Base-by-base conservation (phyloP, 2,113 vertebrate genomes). In the Alouatta palliata region DNA sequence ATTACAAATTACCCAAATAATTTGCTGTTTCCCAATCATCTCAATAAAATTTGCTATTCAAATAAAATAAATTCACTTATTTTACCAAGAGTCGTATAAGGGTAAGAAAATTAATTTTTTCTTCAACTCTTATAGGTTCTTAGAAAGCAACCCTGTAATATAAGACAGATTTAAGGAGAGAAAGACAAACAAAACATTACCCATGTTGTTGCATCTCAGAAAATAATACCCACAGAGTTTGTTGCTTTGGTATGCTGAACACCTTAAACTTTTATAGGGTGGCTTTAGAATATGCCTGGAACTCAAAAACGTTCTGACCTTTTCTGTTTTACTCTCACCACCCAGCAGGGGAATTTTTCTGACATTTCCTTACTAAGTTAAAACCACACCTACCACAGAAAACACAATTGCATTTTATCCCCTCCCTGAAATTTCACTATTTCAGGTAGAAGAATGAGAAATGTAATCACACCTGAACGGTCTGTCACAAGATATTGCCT, bases 1-100 rank as follows among this genome's bases (percentile, higher is more conserved):
- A 89, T 47, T 88, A 9, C 2, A 58, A 52, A 85, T 86, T 87
- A 54, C 2, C 30, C 6, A 80, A 70, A 54, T 19, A 11, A 52
- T 83, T 95, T 96, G 81, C 87, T 96, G 68, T 92, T 90, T 4
- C 43, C 14, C 68, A 94, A 25, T 86, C 1, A 79, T 73, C n/a
- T 4, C 35, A 75, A 73, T 82, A 25, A 88, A 87, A 81, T 58
- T 37, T 77, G 1, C 11, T 27, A 81, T 47, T 86, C 3, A 77
- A 68, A 82, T 96, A 87, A 86, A 79, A 94, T 80, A 12, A 91
- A 80, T 70, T 70, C 5, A 45, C 1, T 52, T 70, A 35, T 56
- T 16, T 91, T 45, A 77, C 10, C 14, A 35, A 68, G 32, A 21
- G 16, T 54, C 87, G 21, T n/a, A 1, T 14, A 87, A 25, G 12